These are phyloP conservation scores for Mustela lutreola DNA, from an alignment of 2,113 vertebrate genomes.

Conservation along the genomic window DNA sequence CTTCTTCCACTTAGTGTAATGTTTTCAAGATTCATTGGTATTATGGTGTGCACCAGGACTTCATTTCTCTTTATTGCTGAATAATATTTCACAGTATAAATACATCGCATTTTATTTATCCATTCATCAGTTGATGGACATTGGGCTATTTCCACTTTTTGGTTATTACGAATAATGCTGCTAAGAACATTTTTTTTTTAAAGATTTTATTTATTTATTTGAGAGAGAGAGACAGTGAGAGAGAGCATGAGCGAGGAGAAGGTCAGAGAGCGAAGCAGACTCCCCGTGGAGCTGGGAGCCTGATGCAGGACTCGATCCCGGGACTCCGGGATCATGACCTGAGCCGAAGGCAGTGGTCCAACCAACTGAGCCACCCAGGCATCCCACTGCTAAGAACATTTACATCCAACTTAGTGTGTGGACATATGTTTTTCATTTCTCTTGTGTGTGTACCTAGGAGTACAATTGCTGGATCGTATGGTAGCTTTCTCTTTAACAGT, in stretches of 20 bases:
- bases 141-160: not conserved
- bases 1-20: not conserved
- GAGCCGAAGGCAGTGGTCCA: no score
- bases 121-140: not conserved
- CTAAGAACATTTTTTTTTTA: not conserved
- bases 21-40: not conserved
- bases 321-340: no score
- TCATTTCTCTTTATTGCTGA: constrained; percentile 8
- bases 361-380: no score
- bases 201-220: no score
- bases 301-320: no score
- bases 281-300: no score
- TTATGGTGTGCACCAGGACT: not conserved
- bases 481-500: not conserved
- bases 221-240: no score
- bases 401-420: not conserved
- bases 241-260: no score
- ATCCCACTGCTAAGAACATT: not conserved
- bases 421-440: not conserved
- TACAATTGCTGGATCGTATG: not conserved
- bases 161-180: not conserved
- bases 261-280: no score
- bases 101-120: not conserved
- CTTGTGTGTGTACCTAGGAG: not conserved
- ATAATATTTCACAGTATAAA: not conserved